Evolutionary conservation across 1,140 invertebrate species (phyloP), one percentile per base, ranked within the genome.

Genomic region (Eulimnadia texana): DNA sequence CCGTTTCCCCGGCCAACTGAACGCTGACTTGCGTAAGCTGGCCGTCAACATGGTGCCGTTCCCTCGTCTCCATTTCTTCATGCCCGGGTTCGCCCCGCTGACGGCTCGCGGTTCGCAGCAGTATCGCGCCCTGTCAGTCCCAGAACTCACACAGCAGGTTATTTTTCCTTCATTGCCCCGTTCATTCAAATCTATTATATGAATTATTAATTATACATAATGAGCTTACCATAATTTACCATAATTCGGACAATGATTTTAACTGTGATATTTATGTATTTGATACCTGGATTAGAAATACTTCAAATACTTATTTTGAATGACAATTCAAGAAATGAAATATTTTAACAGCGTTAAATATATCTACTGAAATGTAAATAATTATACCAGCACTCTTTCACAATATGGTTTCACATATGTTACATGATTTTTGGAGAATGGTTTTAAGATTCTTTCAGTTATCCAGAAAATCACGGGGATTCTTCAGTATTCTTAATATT

Each of bases 21-120:
- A 91, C 69, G 91, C 93, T 52, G 93, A 97, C 78, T 76, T 97
- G 50, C 79, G 93, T 58, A 97, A 97, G 78, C 72, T 91, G 50
- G 85, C 86, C 10, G 86, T 90, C 19, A 91, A 92, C 68, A 85
- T 86, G 83, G 81, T 85, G 2, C 82, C 83, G 3, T 86, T 85
- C 70, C 84, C 84, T 19, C 74, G 82, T 22, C 73, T 88, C 0
- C 86, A 89, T 67, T 89, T 88, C 75, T 87, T 88, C 67, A 85
- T 88, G 77, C 84, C 86, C 1, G 85, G 86, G 16, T 84, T 84
- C 68, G 83, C 83, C 1, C 84, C 84, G 1, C 67, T 96, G 1
- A 94, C 92, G 13, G 89, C 90, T 50, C 80, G 90, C 65, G 84
- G 87, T 13, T 83, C 80, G 65, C 86, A 90, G 68, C 86, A 90